Conservation (phyloP, 2,888 invertebrate genomes). For the Carabus problematicus region DNA sequence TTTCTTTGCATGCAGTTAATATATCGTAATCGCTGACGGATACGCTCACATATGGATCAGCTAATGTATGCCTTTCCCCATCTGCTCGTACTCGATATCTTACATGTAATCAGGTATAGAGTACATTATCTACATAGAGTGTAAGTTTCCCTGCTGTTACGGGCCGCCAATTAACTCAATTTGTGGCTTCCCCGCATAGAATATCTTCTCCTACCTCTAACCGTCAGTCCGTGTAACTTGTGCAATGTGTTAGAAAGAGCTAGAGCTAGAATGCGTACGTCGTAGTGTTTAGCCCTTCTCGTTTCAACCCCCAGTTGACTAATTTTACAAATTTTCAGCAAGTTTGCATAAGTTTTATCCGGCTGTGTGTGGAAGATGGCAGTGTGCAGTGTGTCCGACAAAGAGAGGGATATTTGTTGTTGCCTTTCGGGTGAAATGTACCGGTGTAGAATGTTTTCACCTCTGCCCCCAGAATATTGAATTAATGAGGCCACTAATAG, state of each 20-base stretch:
- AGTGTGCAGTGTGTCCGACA: constrained; percentile 4
- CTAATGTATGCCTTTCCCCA: constrained; percentile 15
- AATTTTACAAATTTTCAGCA: constrained; percentile 40
- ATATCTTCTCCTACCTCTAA: not conserved
- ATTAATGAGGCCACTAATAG: constrained; percentile 43
- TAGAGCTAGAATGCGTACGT: not conserved
- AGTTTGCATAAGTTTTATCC: constrained; percentile 31
- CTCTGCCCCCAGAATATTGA: constrained; percentile 32
- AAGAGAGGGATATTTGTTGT: constrained; percentile 13
- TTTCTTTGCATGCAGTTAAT: not conserved
- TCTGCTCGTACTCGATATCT: constrained; percentile 47
- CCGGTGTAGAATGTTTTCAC: constrained; percentile 22
- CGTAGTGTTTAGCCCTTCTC: constrained; percentile 2
- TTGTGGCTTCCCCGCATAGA: constrained; percentile 46
- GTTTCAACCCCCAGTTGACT: constrained; percentile 38
- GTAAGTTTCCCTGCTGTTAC: constrained; percentile 52
- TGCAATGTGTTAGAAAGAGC: constrained; percentile 14
- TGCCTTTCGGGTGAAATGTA: constrained; percentile 19
- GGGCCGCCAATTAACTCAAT: constrained; percentile 53
- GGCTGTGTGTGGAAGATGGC: constrained; percentile 2
- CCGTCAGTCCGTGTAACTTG: not conserved
- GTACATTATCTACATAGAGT: constrained; percentile 50
- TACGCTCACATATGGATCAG: constrained; percentile 11
- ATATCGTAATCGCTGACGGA: not conserved
- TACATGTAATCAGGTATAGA: constrained; percentile 50